Conservation (phyloP, 2,888 invertebrate genomes). For the Rhingia campestris region DNA sequence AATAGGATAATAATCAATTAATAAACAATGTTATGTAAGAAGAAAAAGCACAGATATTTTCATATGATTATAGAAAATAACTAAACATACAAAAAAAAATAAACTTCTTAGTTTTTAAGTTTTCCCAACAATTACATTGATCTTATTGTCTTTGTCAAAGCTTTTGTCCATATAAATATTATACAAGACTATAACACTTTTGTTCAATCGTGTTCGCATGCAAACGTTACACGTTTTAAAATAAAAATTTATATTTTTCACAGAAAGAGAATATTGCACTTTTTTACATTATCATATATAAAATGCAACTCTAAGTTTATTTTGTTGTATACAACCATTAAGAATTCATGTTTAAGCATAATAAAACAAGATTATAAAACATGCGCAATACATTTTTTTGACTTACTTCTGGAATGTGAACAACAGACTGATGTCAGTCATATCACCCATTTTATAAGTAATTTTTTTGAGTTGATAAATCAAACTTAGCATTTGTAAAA, state of each 20-base stretch:
- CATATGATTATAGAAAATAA: constrained; percentile 43
- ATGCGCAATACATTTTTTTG: not conserved
- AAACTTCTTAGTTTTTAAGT: constrained; percentile 19
- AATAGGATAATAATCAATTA: constrained; percentile 30
- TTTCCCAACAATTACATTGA: not conserved
- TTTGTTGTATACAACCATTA: constrained; percentile 1
- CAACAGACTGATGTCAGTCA: too few relatives aligned
- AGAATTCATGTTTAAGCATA: not conserved
- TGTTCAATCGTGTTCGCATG: not conserved
- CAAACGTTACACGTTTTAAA: not conserved
- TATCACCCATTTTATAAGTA: too few relatives aligned
- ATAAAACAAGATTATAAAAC: constrained; percentile 16
- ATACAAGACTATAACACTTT: not conserved
- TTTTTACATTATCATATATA: constrained; percentile 15
- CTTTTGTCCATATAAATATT: constrained; percentile 1
- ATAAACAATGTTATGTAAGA: constrained; percentile 38
- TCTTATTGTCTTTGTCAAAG: not conserved
- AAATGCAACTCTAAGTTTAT: constrained; percentile 1
- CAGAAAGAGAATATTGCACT: constrained; percentile 6
- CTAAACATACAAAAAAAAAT: constrained; percentile 6
- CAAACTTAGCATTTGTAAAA: too few relatives aligned
- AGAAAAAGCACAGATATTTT: constrained; percentile 48
- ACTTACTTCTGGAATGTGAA: too few relatives aligned
- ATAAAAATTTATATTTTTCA: not conserved
- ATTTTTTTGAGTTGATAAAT: too few relatives aligned